Base-by-base conservation (phyloP, 2,113 vertebrate species). In the Todiramphus chloris region DNA sequence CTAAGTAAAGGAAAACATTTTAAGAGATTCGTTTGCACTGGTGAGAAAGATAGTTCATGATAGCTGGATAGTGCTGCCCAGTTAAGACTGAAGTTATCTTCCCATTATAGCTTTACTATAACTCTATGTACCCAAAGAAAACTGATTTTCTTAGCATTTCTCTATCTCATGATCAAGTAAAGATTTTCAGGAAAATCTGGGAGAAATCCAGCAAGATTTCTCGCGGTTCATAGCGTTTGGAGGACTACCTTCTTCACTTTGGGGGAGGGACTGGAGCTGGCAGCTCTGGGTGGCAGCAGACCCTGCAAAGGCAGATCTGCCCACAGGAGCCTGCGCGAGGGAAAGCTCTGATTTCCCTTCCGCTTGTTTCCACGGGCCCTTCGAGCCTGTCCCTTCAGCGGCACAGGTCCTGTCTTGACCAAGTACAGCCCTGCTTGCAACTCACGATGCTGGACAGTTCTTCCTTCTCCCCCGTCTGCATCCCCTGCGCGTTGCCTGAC, bases 51-150 rank as follows among this genome's bases (percentile, higher is more conserved):
- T 31, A 56, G 76, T 53, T 92, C 62, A 15, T 0, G 4, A 81
- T 90, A 85, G 70, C 20, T 56, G 60, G 77, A n/a, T 31, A 37
- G 46, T 15, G 44, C 80, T 90, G 73, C 86, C 89, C 84, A 68
- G 76, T 90, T 91, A 89, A 87, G 82, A 44, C 48, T 62, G 81
- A 93, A 93, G 72, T 92, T 95, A 92, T 89, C 93, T 92, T 92
- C 89, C 80, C 69, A 64, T 87, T 92, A 59, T 12, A 84, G 76
- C 56, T 90, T 87, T 89, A 91, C 78, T 74, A 60, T 53, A 84
- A 83, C 73, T 59, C 50, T 46, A 24, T 14, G 28, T 68, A 87
- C 76, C 69, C 81, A 89, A 87, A 87, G 87, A 70, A 87, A 94
- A 93, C 60, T 64, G 48, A 79, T 93, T 93, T 95, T 87, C 81